Conservation (phyloP, 2,113 vertebrate genomes). For the Chaenocephalus aceratus region DNA sequence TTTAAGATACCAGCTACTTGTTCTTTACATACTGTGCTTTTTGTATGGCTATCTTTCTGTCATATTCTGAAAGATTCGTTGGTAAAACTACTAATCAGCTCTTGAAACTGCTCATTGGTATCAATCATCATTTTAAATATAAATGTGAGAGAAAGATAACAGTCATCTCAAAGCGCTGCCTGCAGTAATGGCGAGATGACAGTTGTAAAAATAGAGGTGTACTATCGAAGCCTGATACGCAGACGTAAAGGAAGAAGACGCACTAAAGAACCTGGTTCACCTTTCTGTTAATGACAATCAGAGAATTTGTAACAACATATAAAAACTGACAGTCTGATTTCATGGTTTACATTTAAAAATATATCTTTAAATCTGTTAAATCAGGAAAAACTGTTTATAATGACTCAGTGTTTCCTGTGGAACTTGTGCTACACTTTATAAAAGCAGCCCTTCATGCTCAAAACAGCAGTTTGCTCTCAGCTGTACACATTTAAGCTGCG, state of each 20-base stretch:
- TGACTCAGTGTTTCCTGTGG: slow-evolving; percentile 12
- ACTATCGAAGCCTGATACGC: too few relatives aligned
- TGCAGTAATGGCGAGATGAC: neutral
- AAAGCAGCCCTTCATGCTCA: neutral
- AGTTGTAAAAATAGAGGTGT: neutral
- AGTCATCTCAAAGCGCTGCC: neutral
- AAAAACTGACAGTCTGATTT: slow-evolving; percentile 16
- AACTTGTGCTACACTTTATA: slow-evolving; percentile 26
- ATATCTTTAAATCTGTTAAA: neutral
- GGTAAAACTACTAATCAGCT: slow-evolving; percentile 19
- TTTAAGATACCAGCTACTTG: slow-evolving; percentile 17
- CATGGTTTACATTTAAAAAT: neutral
- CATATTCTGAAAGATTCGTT: slow-evolving; percentile 2
- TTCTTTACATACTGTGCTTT: neutral
- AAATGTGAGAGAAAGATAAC: neutral
- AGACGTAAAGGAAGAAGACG: neutral
- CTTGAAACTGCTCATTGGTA: neutral
- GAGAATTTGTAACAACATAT: neutral
- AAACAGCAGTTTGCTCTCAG: slow-evolving; percentile 7
- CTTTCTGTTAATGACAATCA: slow-evolving; percentile 50
- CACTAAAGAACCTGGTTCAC: neutral
- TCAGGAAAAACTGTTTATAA: neutral
- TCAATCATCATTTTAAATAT: neutral
- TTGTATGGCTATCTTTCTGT: neutral
- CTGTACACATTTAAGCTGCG: neutral